phyloP scores from a whole-genome alignment of 2,113 vertebrate species.

The Sorex fumeus region DNA sequence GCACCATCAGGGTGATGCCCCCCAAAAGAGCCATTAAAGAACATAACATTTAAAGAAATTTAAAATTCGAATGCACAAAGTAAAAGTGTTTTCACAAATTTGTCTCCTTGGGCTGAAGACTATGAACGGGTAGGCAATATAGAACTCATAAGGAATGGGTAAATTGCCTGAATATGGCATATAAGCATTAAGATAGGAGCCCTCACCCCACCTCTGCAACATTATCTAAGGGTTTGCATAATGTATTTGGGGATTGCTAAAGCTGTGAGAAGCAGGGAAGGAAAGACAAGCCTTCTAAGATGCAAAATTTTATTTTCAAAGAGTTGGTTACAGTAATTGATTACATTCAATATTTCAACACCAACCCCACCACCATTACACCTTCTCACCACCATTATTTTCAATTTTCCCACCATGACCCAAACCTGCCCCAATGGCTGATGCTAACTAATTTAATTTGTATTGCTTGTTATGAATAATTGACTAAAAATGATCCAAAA shows the following conservation, averaged over 20 bases:
- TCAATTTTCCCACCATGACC: too few species aligned
- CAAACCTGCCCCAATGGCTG: too few species aligned
- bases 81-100: constrained; percentile 12
- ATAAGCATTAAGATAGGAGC: background rate
- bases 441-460: too few species aligned
- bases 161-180: background rate
- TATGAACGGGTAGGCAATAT: background rate
- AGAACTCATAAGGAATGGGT: background rate
- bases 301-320: background rate
- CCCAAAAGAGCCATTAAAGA: background rate
- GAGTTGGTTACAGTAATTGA: too few species aligned
- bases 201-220: background rate
- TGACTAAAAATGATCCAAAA: too few species aligned
- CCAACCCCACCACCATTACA: too few species aligned
- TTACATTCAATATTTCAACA: too few species aligned
- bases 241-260: background rate
- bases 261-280: background rate
- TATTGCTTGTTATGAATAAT: too few species aligned
- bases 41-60: constrained; percentile 8
- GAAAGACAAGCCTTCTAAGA: too few species aligned
- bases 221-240: background rate
- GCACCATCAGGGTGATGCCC: too few species aligned
- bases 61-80: background rate
- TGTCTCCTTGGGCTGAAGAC: background rate
- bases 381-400: too few species aligned